phyloP scores from a whole-genome alignment of 2,797 vertebrate species.

The Lateolabrax maculatus region DNA sequence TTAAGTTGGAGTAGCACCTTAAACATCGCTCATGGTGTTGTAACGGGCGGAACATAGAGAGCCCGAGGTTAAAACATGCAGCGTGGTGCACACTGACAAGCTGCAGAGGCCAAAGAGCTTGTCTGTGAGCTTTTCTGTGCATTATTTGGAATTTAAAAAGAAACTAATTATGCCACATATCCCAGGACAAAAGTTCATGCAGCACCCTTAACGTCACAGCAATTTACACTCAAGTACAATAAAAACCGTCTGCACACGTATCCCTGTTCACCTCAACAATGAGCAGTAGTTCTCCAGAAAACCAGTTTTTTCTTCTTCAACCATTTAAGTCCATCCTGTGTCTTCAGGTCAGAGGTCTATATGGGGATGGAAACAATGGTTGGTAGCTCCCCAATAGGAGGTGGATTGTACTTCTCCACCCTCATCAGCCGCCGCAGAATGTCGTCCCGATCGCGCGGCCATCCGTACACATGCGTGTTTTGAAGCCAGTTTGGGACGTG shows the following conservation, averaged over 20 bases:
- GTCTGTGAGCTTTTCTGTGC: neutral
- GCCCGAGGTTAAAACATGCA: neutral
- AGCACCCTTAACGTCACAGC: neutral
- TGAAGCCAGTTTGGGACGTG: slow-evolving; percentile 90
- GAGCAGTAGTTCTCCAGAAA: neutral
- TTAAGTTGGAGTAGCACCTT: neutral
- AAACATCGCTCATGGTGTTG: neutral
- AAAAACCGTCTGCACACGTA: neutral
- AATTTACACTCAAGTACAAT: neutral
- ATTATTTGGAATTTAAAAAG: neutral
- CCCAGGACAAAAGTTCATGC: neutral
- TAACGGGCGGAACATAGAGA: neutral
- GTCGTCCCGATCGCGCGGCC: slow-evolving; percentile 87
- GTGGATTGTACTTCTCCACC: slow-evolving; percentile 89
- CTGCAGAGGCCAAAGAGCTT: neutral
- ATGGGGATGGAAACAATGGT: slow-evolving; percentile 89
- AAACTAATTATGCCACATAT: neutral
- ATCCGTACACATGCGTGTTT: slow-evolving; percentile 87
- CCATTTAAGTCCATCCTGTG: slow-evolving; percentile 36
- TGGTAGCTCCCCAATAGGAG: slow-evolving; percentile 86
- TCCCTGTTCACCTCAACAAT: slow-evolving; percentile 10
- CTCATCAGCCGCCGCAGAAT: slow-evolving; percentile 88
- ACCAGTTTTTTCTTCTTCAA: neutral
- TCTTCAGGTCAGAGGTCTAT: slow-evolving; percentile 45
- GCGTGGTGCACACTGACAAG: neutral